Percentiles rank a stretch among this genome's conserved stretches.
These are phyloP conservation scores for Virgularia gustaviana DNA, from an alignment of 92 coral and sea anemone species.

Conservation along the genomic window DNA sequence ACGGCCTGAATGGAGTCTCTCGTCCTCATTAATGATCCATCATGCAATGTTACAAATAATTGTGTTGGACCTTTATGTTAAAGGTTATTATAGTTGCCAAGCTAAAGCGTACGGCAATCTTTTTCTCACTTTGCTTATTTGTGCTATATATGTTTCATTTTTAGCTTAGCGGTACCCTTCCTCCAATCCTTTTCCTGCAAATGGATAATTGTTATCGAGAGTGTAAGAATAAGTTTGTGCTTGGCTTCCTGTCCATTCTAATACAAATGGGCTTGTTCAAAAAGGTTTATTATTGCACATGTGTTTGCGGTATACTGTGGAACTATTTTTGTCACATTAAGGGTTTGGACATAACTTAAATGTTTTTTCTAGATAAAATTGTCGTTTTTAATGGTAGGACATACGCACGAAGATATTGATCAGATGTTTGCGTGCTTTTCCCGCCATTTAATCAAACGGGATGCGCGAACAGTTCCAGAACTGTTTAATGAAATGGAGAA, in stretches of 20 bases:
- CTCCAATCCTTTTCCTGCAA: no score
- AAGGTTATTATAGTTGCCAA: no score
- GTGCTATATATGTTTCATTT: background rate
- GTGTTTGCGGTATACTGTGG: no score
- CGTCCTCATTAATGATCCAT: background rate
- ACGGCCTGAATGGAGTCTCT: background rate
- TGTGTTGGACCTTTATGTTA: no score
- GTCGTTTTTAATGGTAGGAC: slow-evolving; percentile 24
- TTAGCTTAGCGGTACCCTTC: slow-evolving; percentile 21
- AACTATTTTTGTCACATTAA: no score
- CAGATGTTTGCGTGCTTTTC: slow-evolving; percentile 53
- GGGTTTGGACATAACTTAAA: no score
- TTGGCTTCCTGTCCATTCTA: slow-evolving; percentile 34
- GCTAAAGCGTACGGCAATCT: no score
- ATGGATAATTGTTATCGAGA: slow-evolving; percentile 53
- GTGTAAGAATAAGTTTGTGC: no score
- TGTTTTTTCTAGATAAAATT: background rate
- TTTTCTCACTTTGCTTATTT: background rate
- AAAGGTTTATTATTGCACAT: no score
- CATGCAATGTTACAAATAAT: no score
- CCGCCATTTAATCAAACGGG: background rate
- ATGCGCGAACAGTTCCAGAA: slow-evolving; percentile 37
- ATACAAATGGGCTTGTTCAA: background rate
- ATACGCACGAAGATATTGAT: no score
- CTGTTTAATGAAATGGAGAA: background rate